These are phyloP conservation scores for Zapornia atra DNA, from an alignment of 2,113 vertebrate genomes.

Conservation along the genomic window DNA sequence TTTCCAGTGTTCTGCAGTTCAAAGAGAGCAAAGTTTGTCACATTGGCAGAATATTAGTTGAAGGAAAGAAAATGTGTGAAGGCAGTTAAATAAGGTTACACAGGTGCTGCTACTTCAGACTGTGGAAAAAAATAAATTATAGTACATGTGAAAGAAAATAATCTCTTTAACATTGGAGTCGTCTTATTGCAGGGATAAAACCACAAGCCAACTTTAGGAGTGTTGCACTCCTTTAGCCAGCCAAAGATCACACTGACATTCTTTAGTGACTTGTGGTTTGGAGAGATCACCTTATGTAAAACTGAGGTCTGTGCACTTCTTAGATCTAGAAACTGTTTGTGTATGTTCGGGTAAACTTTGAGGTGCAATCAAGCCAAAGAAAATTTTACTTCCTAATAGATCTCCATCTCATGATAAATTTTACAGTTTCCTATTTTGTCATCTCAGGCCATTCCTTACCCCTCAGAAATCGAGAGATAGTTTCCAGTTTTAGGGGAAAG, in stretches of 20 bases:
- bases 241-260: slow-evolving; percentile 48
- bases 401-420: neutral
- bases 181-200: slow-evolving; percentile 30
- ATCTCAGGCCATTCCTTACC: neutral
- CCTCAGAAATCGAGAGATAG: slow-evolving; percentile 7
- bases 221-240: slow-evolving; percentile 27
- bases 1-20: slow-evolving; percentile 26
- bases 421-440: slow-evolving; percentile 30
- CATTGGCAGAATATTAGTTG: slow-evolving; percentile 34
- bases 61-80: slow-evolving; percentile 45
- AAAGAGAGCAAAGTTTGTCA: slow-evolving; percentile 60
- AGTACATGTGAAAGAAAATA: slow-evolving; percentile 60
- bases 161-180: slow-evolving; percentile 29
- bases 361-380: slow-evolving; percentile 52
- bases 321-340: slow-evolving; percentile 64
- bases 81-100: slow-evolving; percentile 65
- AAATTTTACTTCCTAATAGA: slow-evolving; percentile 3
- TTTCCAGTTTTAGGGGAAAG: slow-evolving; percentile 34
- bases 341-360: slow-evolving; percentile 50
- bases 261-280: slow-evolving; percentile 59
- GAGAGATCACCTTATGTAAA: slow-evolving; percentile 19
- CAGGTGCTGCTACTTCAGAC: slow-evolving; percentile 66
- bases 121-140: slow-evolving; percentile 46
- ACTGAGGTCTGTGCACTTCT: slow-evolving; percentile 35
- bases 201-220: slow-evolving; percentile 45